Evolutionary conservation across 2,797 vertebrate species (phyloP), one percentile per base, ranked within the genome.

Genomic region (Aldrovandia affinis): DNA sequence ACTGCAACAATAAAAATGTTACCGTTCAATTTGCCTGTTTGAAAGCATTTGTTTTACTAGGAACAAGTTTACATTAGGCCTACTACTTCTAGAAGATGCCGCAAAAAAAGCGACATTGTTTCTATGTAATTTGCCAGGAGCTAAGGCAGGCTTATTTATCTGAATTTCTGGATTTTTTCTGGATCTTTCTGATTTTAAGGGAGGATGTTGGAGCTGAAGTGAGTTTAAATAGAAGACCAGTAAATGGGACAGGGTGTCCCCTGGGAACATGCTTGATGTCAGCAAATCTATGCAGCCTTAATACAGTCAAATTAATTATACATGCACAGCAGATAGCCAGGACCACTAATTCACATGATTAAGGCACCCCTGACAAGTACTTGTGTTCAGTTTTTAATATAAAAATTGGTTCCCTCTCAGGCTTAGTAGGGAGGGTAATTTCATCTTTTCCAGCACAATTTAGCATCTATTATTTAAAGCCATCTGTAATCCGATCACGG

Each of bases 211-310:
- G 83, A 81, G 81, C 79, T 83, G 54, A 83, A 42, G 81, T 83
- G 83, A 73, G 86, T 86, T 84, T 84, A 89, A 91, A 88, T 86
- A 57, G 79, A 87, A 89, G 81, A 89, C 90, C 86, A 87, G 87
- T 85, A 93, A 94, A 90, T 92, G 87, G 92, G 86, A 91, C 91
- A 91, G 89, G 84, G 89, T 83, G 59, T 93, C 92, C 92, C 91
- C 12, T 25, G 79, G 88, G 91, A 93, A 84, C 85, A 87, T 63
- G 86, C 93, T 90, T 93, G 89, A 91, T 93, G 90, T 92, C 89
- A 83, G 89, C 84, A 90, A 90, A 91, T 87, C 42, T 84, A 82
- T 42, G 87, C 9, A 90, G 89, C 93, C 93, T 90, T 93, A 94
- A 94, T 93, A 93, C 88, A 88, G 84, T 88, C 82, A 80, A 85